A percentile compares a stretch with the other conserved stretches of the same genome.
These are phyloP conservation scores for Philaenus spumarius DNA, from an alignment of 1,140 invertebrate species.

Conservation along the genomic window DNA sequence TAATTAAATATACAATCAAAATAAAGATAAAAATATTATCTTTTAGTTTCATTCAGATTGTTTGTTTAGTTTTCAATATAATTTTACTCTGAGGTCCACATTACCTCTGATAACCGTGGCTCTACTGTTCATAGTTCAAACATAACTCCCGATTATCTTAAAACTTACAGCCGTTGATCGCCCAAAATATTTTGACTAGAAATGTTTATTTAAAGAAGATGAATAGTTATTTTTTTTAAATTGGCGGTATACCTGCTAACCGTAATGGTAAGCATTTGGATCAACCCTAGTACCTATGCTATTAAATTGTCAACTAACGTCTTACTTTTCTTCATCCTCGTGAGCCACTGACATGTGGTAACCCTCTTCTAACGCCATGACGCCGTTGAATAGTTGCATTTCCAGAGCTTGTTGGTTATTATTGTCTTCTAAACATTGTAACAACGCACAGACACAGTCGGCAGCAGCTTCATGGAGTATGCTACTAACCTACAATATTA, in stretches of 20 bases:
- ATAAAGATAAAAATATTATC: too few species aligned
- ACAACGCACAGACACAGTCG: constrained; percentile 82
- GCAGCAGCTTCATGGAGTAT: constrained; percentile 83
- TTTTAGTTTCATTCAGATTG: too few species aligned
- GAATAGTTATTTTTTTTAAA: background rate
- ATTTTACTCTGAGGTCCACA: too few species aligned
- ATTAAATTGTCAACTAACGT: background rate
- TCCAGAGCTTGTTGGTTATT: constrained; percentile 58
- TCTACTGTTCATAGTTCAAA: too few species aligned
- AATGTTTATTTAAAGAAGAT: too few species aligned
- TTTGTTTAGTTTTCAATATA: too few species aligned
- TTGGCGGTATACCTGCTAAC: background rate
- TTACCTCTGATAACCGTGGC: too few species aligned
- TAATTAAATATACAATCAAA: too few species aligned
- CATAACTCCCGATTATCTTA: too few species aligned
- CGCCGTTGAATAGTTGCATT: constrained; percentile 70
- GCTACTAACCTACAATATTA: constrained; percentile 43
- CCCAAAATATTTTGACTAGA: too few species aligned
- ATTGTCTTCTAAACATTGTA: constrained; percentile 71
- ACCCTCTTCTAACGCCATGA: constrained; percentile 72
- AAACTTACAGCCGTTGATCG: too few species aligned
- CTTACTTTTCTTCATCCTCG: constrained; percentile 71
- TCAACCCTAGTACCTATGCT: too few species aligned
- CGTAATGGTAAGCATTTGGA: background rate
- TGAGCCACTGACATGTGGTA: constrained; percentile 88